These are phyloP conservation scores for Isoperla grammatica DNA, from an alignment of 2,888 invertebrate species.

Conservation along the genomic window DNA sequence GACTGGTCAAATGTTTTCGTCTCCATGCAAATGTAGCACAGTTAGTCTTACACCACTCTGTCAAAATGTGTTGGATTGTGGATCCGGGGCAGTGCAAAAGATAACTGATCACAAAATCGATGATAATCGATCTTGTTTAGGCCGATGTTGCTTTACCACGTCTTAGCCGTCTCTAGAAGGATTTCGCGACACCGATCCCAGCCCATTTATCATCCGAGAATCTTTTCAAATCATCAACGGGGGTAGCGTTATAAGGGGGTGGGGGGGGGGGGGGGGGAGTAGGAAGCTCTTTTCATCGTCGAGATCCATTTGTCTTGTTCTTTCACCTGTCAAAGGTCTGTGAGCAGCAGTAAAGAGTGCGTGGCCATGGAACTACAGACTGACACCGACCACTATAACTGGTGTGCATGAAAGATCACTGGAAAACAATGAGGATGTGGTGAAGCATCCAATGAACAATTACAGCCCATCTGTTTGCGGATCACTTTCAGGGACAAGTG, in stretches of 20 bases:
- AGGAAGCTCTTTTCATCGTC: constrained; percentile 24
- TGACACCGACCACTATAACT: background rate
- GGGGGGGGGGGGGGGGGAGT: constrained; percentile 4
- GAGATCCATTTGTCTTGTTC: constrained; percentile 25
- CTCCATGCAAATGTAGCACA: no score
- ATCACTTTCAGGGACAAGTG: no score
- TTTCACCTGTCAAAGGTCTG: constrained; percentile 23
- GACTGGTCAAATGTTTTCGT: no score
- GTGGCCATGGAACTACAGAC: background rate
- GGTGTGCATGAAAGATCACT: background rate
- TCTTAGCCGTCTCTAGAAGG: background rate
- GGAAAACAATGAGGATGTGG: background rate
- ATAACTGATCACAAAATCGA: no score
- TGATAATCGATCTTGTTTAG: no score
- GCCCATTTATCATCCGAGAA: constrained; percentile 8
- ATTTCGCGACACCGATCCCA: constrained; percentile 12
- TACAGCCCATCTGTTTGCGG: background rate
- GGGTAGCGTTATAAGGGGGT: background rate
- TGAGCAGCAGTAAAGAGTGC: constrained; percentile 3
- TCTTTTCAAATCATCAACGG: constrained; percentile 8
- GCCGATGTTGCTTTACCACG: no score
- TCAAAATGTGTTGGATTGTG: no score
- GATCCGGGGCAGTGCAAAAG: no score
- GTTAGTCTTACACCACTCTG: no score
- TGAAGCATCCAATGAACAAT: background rate